Percentiles rank a stretch among this genome's conserved stretches.
These are phyloP conservation scores for Atta texana DNA, from an alignment of 1,140 invertebrate species.

Conservation along the genomic window DNA sequence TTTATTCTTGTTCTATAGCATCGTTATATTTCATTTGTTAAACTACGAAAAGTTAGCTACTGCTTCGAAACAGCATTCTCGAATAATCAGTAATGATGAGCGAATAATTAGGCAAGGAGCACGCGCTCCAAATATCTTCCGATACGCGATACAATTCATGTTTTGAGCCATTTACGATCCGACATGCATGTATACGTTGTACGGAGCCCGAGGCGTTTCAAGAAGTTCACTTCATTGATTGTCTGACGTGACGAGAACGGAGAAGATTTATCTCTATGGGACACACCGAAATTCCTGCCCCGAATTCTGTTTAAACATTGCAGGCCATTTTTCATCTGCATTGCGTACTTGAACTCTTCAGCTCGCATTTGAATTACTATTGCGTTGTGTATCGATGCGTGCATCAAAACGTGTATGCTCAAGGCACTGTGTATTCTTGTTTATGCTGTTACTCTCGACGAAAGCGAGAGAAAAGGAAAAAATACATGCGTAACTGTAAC, in stretches of 20 bases:
- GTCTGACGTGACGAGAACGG: background rate
- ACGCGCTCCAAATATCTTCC: conserved; percentile 1
- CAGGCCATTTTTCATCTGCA: background rate
- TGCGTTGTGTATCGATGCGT: background rate
- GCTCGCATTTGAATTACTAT: background rate
- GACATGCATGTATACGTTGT: background rate
- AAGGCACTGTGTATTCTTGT: background rate
- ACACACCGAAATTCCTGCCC: background rate
- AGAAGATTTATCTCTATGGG: conserved; percentile 11
- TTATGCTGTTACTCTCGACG: background rate
- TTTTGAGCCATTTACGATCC: background rate
- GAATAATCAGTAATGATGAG: background rate
- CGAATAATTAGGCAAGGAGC: conserved; percentile 17
- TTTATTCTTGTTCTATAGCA: background rate
- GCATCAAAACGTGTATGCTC: background rate
- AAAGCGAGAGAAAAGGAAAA: background rate
- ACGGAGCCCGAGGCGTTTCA: background rate
- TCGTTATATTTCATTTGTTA: background rate
- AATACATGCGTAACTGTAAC: background rate
- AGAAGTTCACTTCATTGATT: background rate
- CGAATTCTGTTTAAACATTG: background rate
- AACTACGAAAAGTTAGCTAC: background rate
- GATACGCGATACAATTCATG: background rate
- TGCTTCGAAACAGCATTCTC: background rate
- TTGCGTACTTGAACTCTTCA: background rate